A percentile compares a stretch with the other conserved stretches of the same genome.
Evolutionary conservation across 1,140 invertebrate genomes (phyloP).

Genomic region (Plectrocnemia conspersa): DNA sequence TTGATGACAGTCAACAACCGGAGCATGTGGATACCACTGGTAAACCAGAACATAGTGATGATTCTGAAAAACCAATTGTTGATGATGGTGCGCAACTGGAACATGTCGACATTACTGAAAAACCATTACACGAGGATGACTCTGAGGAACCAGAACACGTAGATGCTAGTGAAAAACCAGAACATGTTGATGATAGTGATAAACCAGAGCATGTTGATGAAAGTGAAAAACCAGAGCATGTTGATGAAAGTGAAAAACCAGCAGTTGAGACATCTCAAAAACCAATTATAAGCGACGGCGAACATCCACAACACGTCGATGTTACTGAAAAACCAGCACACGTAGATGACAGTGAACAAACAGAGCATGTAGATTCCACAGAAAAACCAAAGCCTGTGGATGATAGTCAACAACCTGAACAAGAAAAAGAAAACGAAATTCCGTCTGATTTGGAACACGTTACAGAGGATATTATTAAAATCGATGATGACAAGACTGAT

Average conservation of each 20-base stretch:
- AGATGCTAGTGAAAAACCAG: too few relatives aligned
- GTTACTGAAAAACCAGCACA: background rate
- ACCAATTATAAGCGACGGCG: too few relatives aligned
- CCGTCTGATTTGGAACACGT: conserved; percentile 4
- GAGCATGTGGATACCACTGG: background rate
- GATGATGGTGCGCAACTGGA: background rate
- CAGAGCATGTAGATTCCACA: too few relatives aligned
- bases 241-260: too few relatives aligned
- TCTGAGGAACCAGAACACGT: too few relatives aligned
- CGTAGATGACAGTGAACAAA: background rate
- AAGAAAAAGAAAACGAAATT: conserved; percentile 19
- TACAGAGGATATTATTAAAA: background rate
- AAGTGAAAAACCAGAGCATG: conserved; percentile 8
- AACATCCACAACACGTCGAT: background rate
- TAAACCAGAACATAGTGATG: background rate
- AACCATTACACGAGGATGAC: too few relatives aligned
- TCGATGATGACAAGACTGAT: background rate
- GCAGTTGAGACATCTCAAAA: background rate
- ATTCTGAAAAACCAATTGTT: conserved; percentile 7
- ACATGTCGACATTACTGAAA: conserved; percentile 3
- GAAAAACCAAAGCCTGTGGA: background rate
- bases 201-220: conserved; percentile 25
- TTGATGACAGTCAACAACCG: too few relatives aligned
- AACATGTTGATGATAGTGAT: too few relatives aligned
- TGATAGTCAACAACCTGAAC: conserved; percentile 11